These are phyloP conservation scores for Saccostrea cuccullata DNA, from an alignment of 1,140 invertebrate species.

Conservation along the genomic window DNA sequence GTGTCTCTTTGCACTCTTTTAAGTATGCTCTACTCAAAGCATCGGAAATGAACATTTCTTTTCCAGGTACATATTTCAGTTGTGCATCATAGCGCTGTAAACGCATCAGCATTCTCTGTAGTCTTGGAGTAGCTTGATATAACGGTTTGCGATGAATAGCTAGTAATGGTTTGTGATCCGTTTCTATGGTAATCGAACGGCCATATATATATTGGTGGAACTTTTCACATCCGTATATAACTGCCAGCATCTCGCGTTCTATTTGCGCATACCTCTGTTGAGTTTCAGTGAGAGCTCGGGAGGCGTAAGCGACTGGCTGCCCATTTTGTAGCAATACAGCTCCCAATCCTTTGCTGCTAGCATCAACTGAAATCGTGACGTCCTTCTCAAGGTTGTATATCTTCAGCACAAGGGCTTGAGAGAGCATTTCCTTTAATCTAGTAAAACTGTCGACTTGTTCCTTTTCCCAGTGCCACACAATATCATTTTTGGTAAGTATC, in stretches of 20 bases:
- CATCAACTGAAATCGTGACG: no score
- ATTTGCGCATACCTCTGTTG: constrained; percentile 79
- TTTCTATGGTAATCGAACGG: constrained; percentile 60
- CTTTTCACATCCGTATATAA: constrained; percentile 80
- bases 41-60: constrained; percentile 37
- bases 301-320: no score
- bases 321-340: not conserved
- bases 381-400: no score
- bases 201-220: constrained; percentile 75
- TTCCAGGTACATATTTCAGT: constrained; percentile 48
- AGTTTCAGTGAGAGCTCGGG: constrained; percentile 69
- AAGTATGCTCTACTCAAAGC: constrained; percentile 21
- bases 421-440: no score
- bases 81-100: constrained; percentile 63
- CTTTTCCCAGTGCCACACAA: no score
- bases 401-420: no score
- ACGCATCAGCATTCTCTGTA: constrained; percentile 43
- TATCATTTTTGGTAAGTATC: no score
- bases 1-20: not conserved
- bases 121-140: not conserved
- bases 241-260: constrained; percentile 80
- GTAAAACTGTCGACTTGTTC: no score
- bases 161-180: constrained; percentile 67
- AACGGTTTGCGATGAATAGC: constrained; percentile 55
- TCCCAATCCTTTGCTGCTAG: no score